Conservation (phyloP, 1,140 invertebrate species). For the Parapsyche elsis region DNA sequence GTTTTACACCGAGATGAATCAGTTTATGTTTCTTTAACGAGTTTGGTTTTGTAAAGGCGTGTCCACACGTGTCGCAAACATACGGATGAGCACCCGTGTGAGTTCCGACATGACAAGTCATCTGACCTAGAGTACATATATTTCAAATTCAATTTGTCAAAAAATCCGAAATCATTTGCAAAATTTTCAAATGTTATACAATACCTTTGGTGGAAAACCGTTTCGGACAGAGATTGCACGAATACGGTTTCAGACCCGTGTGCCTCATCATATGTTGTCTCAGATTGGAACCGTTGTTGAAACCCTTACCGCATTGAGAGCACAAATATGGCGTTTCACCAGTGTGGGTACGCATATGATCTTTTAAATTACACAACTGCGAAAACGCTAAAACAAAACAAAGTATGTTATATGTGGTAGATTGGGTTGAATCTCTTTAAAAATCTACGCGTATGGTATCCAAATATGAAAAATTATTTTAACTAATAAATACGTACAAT, state of each 20-base stretch:
- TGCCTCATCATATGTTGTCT: slow-evolving; percentile 73
- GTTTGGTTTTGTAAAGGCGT: slow-evolving; percentile 76
- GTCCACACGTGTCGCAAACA: slow-evolving; percentile 77
- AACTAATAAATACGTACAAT: no score
- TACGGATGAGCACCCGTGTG: slow-evolving; percentile 70
- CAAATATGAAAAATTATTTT: background rate
- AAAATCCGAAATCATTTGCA: no score
- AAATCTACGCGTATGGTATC: background rate
- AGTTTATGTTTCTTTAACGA: slow-evolving; percentile 72
- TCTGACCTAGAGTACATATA: slow-evolving; percentile 62
- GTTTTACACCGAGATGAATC: slow-evolving; percentile 81
- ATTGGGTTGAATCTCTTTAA: no score
- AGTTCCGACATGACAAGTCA: slow-evolving; percentile 69
- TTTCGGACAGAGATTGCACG: slow-evolving; percentile 71
- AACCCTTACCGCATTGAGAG: slow-evolving; percentile 73
- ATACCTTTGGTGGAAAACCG: slow-evolving; percentile 72
- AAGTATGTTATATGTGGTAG: no score
- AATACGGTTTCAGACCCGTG: slow-evolving; percentile 71
- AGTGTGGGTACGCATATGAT: slow-evolving; percentile 72
- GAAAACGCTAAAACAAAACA: slow-evolving; percentile 61
- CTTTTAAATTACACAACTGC: slow-evolving; percentile 66
- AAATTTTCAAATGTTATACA: slow-evolving; percentile 15
- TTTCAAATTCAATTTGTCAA: no score
- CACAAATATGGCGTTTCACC: slow-evolving; percentile 74
- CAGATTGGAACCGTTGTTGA: slow-evolving; percentile 71